Conservation (phyloP, 1,140 invertebrate genomes). For the Streblospio benedicti region DNA sequence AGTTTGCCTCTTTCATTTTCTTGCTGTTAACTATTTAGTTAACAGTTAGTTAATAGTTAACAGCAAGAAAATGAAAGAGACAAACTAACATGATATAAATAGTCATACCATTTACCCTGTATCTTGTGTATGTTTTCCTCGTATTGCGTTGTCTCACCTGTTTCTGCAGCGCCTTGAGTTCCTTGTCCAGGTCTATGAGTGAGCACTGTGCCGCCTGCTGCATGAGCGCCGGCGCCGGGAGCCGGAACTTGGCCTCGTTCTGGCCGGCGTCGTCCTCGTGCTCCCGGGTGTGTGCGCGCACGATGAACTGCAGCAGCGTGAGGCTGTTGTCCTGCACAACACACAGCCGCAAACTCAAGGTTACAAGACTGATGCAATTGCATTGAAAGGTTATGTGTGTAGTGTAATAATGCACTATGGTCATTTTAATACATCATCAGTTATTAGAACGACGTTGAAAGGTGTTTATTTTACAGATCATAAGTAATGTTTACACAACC, state of each 20-base stretch:
- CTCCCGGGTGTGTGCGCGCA: not conserved
- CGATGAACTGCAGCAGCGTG: conserved; percentile 3
- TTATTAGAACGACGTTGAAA: not conserved
- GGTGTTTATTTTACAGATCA: not conserved
- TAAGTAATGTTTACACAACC: not conserved
- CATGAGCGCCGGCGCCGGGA: not conserved
- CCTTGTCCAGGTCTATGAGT: not conserved
- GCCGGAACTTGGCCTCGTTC: conserved; percentile 1
- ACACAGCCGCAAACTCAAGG: too few relatives aligned
- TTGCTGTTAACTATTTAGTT: too few relatives aligned
- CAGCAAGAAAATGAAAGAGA: conserved; percentile 17
- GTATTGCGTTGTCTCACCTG: not conserved
- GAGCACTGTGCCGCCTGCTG: not conserved
- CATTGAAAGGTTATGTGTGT: not conserved
- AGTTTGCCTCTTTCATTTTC: too few relatives aligned
- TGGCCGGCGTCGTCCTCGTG: not conserved
- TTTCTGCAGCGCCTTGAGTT: not conserved
- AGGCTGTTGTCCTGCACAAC: conserved; percentile 2
- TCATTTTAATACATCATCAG: not conserved
- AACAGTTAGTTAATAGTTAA: conserved; percentile 30
- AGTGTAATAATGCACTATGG: not conserved
- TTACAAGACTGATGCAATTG: too few relatives aligned
- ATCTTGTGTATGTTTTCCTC: conserved; percentile 34
- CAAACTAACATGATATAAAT: not conserved
- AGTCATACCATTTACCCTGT: conserved; percentile 4